These are phyloP conservation scores for Mormyrops boulengeri DNA, from an alignment of 2,797 vertebrate genomes.

Conservation along the genomic window DNA sequence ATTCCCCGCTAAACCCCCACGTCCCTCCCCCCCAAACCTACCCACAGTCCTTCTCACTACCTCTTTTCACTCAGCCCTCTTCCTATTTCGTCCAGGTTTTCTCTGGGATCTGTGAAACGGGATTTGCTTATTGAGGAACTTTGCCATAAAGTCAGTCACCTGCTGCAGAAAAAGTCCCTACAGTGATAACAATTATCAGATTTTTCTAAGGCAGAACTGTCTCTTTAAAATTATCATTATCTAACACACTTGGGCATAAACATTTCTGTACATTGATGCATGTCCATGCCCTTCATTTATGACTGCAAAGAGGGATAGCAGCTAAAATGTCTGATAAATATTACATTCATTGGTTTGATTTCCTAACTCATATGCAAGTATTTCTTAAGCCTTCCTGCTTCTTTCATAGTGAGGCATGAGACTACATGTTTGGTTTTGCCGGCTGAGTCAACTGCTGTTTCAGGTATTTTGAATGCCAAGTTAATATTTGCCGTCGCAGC, in stretches of 20 bases:
- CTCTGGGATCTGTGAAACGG: background rate
- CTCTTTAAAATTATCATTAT: background rate
- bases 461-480: background rate
- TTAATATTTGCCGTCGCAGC: background rate
- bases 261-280: background rate
- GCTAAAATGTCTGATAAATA: background rate
- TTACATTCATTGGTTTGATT: background rate
- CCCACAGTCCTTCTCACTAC: constrained; percentile 4
- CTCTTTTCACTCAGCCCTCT: background rate
- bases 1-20: background rate
- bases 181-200: background rate
- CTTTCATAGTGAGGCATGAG: background rate
- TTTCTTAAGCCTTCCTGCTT: background rate
- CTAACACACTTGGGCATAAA: background rate
- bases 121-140: background rate
- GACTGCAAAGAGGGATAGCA: background rate
- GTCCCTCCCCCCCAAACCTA: background rate
- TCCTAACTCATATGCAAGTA: background rate
- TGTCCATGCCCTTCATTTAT: background rate
- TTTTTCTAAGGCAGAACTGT: background rate
- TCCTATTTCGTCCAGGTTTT: background rate
- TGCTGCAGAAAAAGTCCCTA: background rate
- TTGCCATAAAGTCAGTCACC: background rate
- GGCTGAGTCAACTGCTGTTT: background rate
- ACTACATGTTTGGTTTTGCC: background rate